Evolutionary conservation across 2,113 vertebrate species (phyloP).

Genomic region (Saccopteryx leptura): DNA sequence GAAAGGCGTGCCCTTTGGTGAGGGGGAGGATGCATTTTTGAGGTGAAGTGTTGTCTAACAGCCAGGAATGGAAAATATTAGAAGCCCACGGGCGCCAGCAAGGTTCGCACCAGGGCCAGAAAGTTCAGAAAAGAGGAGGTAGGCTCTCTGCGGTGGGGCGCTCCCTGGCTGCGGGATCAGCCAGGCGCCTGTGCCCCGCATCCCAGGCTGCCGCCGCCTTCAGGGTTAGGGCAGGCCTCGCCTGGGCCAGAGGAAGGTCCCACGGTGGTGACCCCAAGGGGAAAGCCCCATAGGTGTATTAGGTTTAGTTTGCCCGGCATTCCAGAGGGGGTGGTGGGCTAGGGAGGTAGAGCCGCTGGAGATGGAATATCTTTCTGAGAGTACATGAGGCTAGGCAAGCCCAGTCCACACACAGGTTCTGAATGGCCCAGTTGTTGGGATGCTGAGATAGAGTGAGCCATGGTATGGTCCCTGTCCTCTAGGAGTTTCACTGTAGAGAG

Average conservation of each 20-base stretch:
- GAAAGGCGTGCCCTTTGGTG: constrained; percentile 55
- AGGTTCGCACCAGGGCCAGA: constrained; percentile 62
- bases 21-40: constrained; percentile 78
- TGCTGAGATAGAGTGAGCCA: not conserved
- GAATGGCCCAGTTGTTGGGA: not conserved
- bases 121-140: constrained; percentile 64
- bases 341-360: not conserved
- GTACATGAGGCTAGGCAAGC: not conserved
- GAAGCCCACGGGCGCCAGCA: constrained; percentile 64
- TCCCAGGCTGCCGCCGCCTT: not conserved
- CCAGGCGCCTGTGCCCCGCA: not conserved
- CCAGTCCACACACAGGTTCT: not conserved
- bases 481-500: not conserved
- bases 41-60: constrained; percentile 76
- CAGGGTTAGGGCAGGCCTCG: not conserved
- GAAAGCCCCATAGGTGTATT: not conserved
- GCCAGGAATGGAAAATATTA: constrained; percentile 62
- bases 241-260: not conserved
- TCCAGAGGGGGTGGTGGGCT: not conserved
- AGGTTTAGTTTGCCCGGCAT: not conserved
- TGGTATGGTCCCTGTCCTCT: not conserved
- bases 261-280: not conserved
- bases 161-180: not conserved
- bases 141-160: not conserved
- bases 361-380: not conserved